phyloP scores from a whole-genome alignment of 2,888 invertebrate species.

The Amblyjoppa proteus region DNA sequence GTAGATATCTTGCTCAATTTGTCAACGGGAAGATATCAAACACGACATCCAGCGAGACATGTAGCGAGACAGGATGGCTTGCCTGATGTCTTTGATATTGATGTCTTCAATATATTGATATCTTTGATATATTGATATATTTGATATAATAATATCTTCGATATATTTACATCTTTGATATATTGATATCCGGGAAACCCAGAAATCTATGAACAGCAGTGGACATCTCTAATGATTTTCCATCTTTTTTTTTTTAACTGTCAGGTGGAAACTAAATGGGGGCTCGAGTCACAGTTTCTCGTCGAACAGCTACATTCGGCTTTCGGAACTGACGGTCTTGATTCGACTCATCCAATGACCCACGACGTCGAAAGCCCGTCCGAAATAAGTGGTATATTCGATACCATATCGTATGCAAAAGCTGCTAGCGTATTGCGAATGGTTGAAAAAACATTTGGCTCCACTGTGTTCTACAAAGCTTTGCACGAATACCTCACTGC shows the following conservation, averaged over 20 bases:
- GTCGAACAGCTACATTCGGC: slow-evolving; percentile 89
- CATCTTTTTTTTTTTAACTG: background rate
- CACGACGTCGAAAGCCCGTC: slow-evolving; percentile 86
- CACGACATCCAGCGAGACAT: too few species aligned
- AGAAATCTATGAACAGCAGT: background rate
- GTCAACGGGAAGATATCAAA: too few species aligned
- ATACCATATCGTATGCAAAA: slow-evolving; percentile 90
- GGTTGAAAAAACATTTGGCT: slow-evolving; percentile 88
- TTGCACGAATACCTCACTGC: slow-evolving; percentile 86
- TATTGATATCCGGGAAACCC: background rate
- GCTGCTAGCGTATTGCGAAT: slow-evolving; percentile 88
- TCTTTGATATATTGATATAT: too few species aligned
- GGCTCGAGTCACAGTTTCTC: slow-evolving; percentile 90
- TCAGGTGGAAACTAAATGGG: slow-evolving; percentile 89
- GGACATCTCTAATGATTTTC: background rate
- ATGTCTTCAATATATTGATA: too few species aligned
- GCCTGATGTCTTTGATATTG: too few species aligned
- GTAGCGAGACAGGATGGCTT: too few species aligned
- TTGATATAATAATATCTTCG: too few species aligned
- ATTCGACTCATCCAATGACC: slow-evolving; percentile 87
- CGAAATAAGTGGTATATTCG: slow-evolving; percentile 88
- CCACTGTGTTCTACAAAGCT: slow-evolving; percentile 86
- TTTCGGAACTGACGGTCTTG: slow-evolving; percentile 87
- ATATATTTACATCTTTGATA: too few species aligned
- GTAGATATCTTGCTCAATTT: too few species aligned